Percentiles rank a stretch among this genome's conserved stretches.
phyloP scores from a whole-genome alignment of 1,140 invertebrate species.

The Micrasema longulum region DNA sequence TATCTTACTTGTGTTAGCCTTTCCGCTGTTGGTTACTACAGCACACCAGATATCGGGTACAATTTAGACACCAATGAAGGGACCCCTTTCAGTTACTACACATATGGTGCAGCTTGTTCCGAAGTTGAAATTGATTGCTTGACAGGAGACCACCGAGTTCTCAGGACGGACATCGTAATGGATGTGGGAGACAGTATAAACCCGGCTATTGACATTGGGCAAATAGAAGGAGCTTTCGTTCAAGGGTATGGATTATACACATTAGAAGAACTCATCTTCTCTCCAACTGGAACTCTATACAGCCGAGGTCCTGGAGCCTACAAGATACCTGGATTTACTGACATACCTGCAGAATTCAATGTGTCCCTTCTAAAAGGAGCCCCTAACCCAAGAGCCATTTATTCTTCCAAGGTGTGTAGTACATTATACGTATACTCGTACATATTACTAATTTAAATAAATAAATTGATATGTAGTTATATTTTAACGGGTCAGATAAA shows the following conservation, averaged over 20 bases:
- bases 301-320: constrained; percentile 93
- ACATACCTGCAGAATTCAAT: constrained; percentile 93
- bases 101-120: constrained; percentile 81
- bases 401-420: constrained; percentile 87
- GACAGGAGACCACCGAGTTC: constrained; percentile 88
- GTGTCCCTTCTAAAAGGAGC: constrained; percentile 90
- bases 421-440: too few species aligned
- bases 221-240: constrained; percentile 93
- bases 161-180: constrained; percentile 95
- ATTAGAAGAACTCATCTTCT: constrained; percentile 89
- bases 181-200: constrained; percentile 92
- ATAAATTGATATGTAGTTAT: too few species aligned
- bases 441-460: too few species aligned
- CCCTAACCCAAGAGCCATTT: constrained; percentile 90
- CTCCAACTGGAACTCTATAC: constrained; percentile 82
- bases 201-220: constrained; percentile 95
- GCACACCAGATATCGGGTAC: constrained; percentile 84
- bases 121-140: constrained; percentile 91
- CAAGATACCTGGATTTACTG: constrained; percentile 91
- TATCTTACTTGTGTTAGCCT: constrained; percentile 85
- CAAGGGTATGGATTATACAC: constrained; percentile 95
- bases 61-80: constrained; percentile 79
- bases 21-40: constrained; percentile 89
- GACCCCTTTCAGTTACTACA: constrained; percentile 83
- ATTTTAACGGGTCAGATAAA: too few species aligned